Conservation (phyloP, 2,888 invertebrate species). For the Ophioninae sp. region DNA sequence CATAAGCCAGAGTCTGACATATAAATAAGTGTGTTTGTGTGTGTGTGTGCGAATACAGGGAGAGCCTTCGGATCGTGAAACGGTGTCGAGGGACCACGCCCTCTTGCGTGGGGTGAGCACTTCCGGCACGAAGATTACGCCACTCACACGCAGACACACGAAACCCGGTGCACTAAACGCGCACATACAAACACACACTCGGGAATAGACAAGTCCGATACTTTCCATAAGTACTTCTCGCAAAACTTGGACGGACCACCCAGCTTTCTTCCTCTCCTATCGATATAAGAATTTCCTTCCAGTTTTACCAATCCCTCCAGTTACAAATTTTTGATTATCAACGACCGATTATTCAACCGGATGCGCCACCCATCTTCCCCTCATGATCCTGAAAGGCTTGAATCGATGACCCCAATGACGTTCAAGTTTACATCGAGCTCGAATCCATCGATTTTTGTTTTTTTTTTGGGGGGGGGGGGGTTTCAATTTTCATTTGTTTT, state of each 20-base stretch:
- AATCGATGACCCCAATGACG: too few species aligned
- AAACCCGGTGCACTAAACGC: neutral
- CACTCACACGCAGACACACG: slow-evolving; percentile 53
- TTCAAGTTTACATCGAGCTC: too few species aligned
- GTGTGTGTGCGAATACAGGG: neutral
- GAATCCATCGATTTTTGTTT: too few species aligned
- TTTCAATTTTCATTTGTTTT: too few species aligned
- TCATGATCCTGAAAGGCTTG: too few species aligned
- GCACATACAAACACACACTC: slow-evolving; percentile 18
- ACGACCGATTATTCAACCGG: neutral
- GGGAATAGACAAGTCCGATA: slow-evolving; percentile 4
- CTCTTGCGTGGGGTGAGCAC: slow-evolving; percentile 73
- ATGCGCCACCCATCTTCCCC: too few species aligned
- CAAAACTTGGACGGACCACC: slow-evolving; percentile 24
- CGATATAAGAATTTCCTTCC: slow-evolving; percentile 20
- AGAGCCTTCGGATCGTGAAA: slow-evolving; percentile 44
- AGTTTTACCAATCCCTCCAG: slow-evolving; percentile 25
- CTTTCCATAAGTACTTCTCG: slow-evolving; percentile 28
- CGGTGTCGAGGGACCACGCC: slow-evolving; percentile 72
- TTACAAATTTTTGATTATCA: neutral
- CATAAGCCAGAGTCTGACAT: neutral
- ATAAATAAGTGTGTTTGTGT: slow-evolving; percentile 14
- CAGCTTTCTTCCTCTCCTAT: slow-evolving; percentile 29
- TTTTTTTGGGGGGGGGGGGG: too few species aligned
- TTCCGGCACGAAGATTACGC: slow-evolving; percentile 73